Evolutionary conservation across 64 coral and sea anemone species (phyloP).

Genomic region (Exaiptasia diaphana): DNA sequence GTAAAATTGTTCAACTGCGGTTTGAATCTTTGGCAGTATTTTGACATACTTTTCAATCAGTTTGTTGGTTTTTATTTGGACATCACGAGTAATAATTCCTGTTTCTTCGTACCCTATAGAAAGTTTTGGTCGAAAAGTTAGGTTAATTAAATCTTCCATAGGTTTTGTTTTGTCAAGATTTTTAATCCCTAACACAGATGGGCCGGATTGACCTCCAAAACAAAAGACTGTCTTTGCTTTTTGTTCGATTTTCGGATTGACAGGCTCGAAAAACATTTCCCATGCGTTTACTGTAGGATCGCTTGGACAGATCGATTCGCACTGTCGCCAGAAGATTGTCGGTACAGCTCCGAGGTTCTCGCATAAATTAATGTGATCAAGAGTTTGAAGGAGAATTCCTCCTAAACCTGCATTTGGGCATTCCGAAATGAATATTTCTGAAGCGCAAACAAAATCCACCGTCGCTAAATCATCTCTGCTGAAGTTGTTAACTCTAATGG

Average conservation of each 20-base stretch:
- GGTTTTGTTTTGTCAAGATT: too few species aligned
- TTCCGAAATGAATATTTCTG: slow-evolving; percentile 44
- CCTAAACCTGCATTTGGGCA: slow-evolving; percentile 51
- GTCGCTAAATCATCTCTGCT: background rate
- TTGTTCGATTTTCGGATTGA: slow-evolving; percentile 54
- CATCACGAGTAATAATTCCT: slow-evolving; percentile 35
- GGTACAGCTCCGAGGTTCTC: slow-evolving; percentile 31
- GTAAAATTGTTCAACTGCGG: slow-evolving; percentile 36
- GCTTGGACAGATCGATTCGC: slow-evolving; percentile 47
- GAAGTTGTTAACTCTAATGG: background rate
- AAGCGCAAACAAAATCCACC: slow-evolving; percentile 41
- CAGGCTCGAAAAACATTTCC: slow-evolving; percentile 82
- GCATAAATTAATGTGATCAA: slow-evolving; percentile 53
- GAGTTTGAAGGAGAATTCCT: slow-evolving; percentile 33
- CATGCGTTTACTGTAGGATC: slow-evolving; percentile 57
- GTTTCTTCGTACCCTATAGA: background rate
- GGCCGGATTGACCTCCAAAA: background rate
- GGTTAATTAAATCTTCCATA: background rate
- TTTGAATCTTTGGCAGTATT: background rate
- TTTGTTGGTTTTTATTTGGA: slow-evolving; percentile 15
- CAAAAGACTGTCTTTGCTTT: slow-evolving; percentile 55
- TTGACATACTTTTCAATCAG: slow-evolving; percentile 45
- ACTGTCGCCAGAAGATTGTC: slow-evolving; percentile 59
- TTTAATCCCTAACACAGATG: too few species aligned
- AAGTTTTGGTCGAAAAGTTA: slow-evolving; percentile 15